Base-by-base conservation (phyloP, 1,140 invertebrate genomes). In the Saccostrea cuccullata region DNA sequence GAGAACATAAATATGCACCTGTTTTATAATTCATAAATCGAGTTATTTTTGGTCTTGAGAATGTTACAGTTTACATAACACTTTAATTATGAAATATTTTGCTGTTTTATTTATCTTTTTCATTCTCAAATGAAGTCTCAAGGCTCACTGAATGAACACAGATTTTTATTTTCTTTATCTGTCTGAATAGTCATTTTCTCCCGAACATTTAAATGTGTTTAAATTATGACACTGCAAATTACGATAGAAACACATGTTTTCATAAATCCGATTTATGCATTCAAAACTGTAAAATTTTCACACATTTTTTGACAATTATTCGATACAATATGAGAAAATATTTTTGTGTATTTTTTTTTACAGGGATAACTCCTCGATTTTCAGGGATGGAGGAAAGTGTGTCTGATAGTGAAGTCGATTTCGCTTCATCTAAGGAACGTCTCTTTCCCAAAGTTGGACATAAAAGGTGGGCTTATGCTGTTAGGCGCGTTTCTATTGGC, bases 381-480 rank as follows among this genome's bases (percentile, higher is more conserved):
- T 55, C 82, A 40, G 58, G 47, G 17, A 90, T 90, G 89, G 89
- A 90, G 85, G 89, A 90, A 85, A 88, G 86, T 84, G 89, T 90
- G 36, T 90, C 89, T 0, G 89, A 90, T 82, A 88, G 86, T 36
- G 89, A 90, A 77, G 86, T 90, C 8, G 89, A 90, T 87, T 90
- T 88, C 58, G 20, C 40, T 58, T 73, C 87, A n/a, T 88, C 86
- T 84, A 55, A 58, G 2, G 85, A 88, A 23, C 60, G 82, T 58
- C 20, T 55, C 0, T 77, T 88, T 20, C 89, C 84, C 12, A 87
- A 86, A 88, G 55, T 58, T 56, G 89, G 89, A 55, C 73, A 83
- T 30, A 86, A 86, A 60, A 40, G 86, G 6, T 90, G 89, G 89
- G 84, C 85, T 47, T 90, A 90, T 84, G 84, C 86, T 15, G 89